Evolutionary conservation across 2,888 invertebrate species (phyloP).

Genomic region (Drosophila monieri): DNA sequence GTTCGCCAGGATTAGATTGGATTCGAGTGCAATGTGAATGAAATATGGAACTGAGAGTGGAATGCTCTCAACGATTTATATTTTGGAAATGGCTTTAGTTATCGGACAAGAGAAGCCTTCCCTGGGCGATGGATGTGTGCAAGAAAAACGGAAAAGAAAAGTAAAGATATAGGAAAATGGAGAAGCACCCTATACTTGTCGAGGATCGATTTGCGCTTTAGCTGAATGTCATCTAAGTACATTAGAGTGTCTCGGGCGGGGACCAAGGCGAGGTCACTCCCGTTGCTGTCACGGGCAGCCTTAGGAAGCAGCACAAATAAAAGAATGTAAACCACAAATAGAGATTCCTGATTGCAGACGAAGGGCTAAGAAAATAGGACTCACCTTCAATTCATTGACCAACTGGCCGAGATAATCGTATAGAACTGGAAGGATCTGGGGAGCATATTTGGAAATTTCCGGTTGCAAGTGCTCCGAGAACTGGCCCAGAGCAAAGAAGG

Average conservation of each 20-base stretch:
- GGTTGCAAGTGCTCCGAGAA: conserved; percentile 93
- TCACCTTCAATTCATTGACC: conserved; percentile 85
- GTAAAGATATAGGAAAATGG: background rate
- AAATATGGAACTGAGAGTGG: conserved; percentile 7
- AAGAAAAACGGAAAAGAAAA: background rate
- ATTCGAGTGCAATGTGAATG: conserved; percentile 23
- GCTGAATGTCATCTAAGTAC: conserved; percentile 80
- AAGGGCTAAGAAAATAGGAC: conserved; percentile 5
- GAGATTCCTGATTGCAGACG: background rate
- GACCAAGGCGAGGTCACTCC: conserved; percentile 15
- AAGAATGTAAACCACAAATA: conserved; percentile 24
- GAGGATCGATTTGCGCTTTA: conserved; percentile 82
- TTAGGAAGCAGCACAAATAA: conserved; percentile 54
- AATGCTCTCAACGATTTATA: no score
- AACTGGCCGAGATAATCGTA: conserved; percentile 88
- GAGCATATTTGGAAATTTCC: conserved; percentile 89
- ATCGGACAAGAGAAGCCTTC: background rate
- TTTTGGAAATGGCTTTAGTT: background rate
- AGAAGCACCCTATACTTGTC: conserved; percentile 57
- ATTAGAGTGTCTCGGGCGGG: conserved; percentile 78
- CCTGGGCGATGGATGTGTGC: background rate
- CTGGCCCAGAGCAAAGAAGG: conserved; percentile 91
- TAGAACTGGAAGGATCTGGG: conserved; percentile 89
- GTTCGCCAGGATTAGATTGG: background rate
- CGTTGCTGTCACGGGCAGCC: conserved; percentile 22